These are phyloP conservation scores for Atrina japonica DNA, from an alignment of 2,888 invertebrate genomes.

Conservation along the genomic window DNA sequence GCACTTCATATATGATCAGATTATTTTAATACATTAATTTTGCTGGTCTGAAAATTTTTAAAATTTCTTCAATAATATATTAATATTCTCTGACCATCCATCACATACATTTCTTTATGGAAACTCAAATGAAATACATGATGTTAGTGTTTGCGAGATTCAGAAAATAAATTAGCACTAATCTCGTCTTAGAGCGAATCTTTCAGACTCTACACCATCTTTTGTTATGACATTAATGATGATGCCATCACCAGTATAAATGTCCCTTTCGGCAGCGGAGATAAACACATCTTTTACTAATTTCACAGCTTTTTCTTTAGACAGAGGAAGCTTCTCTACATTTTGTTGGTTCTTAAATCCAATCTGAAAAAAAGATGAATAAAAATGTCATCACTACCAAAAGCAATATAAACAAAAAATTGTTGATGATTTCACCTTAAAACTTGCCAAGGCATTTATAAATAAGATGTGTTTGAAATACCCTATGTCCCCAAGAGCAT, in stretches of 20 bases:
- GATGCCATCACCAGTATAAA: slow-evolving; percentile 96
- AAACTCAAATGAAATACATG: too few relatives aligned
- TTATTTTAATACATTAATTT: too few relatives aligned
- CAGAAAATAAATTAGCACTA: slow-evolving; percentile 79
- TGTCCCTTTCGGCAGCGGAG: slow-evolving; percentile 98
- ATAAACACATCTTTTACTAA: slow-evolving; percentile 97
- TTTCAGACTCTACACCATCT: slow-evolving; percentile 87
- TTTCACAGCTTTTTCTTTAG: slow-evolving; percentile 90
- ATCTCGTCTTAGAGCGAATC: slow-evolving; percentile 92
- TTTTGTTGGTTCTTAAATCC: slow-evolving; percentile 93
- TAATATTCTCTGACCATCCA: too few relatives aligned
- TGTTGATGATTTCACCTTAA: neutral
- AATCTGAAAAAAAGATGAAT: slow-evolving; percentile 83
- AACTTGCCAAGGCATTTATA: too few relatives aligned
- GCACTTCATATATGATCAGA: too few relatives aligned
- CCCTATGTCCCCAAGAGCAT: too few relatives aligned
- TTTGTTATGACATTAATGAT: slow-evolving; percentile 93
- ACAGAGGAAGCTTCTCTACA: slow-evolving; percentile 84
- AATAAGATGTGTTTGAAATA: too few relatives aligned
- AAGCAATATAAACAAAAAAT: neutral
- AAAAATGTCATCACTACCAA: too few relatives aligned
- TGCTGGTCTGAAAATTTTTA: too few relatives aligned
- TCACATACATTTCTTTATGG: too few relatives aligned
- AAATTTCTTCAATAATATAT: too few relatives aligned
- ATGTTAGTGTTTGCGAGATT: too few relatives aligned